Evolutionary conservation across 1,140 invertebrate genomes (phyloP), one percentile per base, ranked within the genome.

Genomic region (Eueides isabella): DNA sequence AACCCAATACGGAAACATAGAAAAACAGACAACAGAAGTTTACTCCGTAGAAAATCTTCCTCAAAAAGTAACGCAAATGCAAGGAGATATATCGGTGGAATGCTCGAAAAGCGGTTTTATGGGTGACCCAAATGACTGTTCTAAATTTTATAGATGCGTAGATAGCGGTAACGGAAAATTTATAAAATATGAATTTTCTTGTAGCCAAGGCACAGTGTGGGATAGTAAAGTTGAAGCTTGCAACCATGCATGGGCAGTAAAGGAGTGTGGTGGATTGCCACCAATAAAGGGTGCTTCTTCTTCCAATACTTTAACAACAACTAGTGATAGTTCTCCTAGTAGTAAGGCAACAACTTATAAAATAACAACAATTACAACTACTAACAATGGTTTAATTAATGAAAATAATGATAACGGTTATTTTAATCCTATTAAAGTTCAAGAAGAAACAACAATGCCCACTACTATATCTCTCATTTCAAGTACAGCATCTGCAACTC

Each of bases 91-190:
- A 65, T 62, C 38, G 67, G 38, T 48, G 33, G 83, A 84, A 62
- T 90, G 94, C 84, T 77, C 80, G 64, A 72, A 91, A 75, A 94
- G 94, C 82, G 94, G 94, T 44, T 96, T 96, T 82, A 88, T 95
- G 74, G 92, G 93, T 7, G 93, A 96, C 80, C 78, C 90, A 41
- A 91, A 93, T 23, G 93, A 96, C 77, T 97, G 96, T 78, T 93
- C 93, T 67, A 95, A 95, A 78, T 97, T 96, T 80, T 96, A 96
- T 83, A 93, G 96, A 70, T 96, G 96, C 84, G 95, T 96, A 3
- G 93, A 95, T 81, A 94, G 95, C 79, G 95, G 94, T 19, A 87
- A 93, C 77, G 94, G 94, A 30, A 93, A 93, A 44, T 96, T 92
- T 76, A 93, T 79, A 14, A 94, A 94, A 84, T 95, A 95, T 79